phyloP scores from a whole-genome alignment of 2,797 vertebrate species.

The Zonotrichia albicollis region DNA sequence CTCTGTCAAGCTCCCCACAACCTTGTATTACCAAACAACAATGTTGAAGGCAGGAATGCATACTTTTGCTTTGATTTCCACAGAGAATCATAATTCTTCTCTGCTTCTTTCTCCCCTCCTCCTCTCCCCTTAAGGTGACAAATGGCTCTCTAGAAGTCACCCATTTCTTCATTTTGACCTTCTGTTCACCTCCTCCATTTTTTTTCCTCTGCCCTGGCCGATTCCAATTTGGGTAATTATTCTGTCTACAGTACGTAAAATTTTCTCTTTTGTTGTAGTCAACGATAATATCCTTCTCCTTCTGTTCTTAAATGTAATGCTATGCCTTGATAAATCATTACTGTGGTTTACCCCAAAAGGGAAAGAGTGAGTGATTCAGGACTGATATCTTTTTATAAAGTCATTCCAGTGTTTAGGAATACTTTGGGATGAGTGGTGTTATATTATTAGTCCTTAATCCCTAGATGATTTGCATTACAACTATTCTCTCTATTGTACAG shows the following conservation, averaged over 20 bases:
- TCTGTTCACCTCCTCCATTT: conserved; percentile 62
- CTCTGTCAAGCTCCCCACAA: conserved; percentile 74
- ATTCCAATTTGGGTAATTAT: conserved; percentile 69
- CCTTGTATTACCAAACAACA: conserved; percentile 72
- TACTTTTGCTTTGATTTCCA: conserved; percentile 73
- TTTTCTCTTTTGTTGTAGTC: conserved; percentile 52
- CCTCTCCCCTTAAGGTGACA: conserved; percentile 63
- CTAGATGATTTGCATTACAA: conserved; percentile 23
- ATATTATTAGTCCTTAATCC: conserved; percentile 51
- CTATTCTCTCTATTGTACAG: not conserved
- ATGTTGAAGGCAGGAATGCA: conserved; percentile 70
- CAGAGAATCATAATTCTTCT: conserved; percentile 71
- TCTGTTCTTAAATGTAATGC: conserved; percentile 48
- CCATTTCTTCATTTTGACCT: conserved; percentile 68
- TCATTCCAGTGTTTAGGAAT: conserved; percentile 32
- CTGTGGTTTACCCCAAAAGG: conserved; percentile 35
- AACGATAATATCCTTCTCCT: conserved; percentile 47
- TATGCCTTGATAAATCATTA: conserved; percentile 56
- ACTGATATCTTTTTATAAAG: conserved; percentile 49
- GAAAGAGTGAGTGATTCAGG: conserved; percentile 38
- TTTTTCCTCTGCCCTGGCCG: conserved; percentile 38
- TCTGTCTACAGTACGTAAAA: conserved; percentile 63
- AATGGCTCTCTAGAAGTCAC: conserved; percentile 67
- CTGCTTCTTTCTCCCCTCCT: conserved; percentile 24
- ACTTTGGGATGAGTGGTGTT: conserved; percentile 43